These are phyloP conservation scores for Megamerina dolium DNA, from an alignment of 2,888 invertebrate species.

Conservation along the genomic window DNA sequence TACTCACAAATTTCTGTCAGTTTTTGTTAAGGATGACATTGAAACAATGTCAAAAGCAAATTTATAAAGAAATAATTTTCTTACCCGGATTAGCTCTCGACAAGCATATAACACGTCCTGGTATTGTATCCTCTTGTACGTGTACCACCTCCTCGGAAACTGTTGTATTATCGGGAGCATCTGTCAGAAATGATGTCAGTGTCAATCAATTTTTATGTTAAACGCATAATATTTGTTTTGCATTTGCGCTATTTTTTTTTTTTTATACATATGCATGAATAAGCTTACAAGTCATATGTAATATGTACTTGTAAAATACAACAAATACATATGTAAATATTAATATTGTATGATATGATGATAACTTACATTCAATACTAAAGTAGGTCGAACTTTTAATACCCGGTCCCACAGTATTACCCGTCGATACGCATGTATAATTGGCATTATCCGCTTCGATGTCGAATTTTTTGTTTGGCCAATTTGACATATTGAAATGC, in stretches of 20 bases:
- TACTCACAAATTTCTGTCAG: too few species aligned
- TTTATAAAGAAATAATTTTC: conserved; percentile 18
- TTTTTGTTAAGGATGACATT: too few species aligned
- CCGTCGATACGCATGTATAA: conserved; percentile 76
- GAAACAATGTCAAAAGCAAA: too few species aligned
- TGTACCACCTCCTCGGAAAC: conserved; percentile 54
- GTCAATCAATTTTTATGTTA: conserved; percentile 13
- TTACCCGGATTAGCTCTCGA: conserved; percentile 53
- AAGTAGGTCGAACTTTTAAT: conserved; percentile 80
- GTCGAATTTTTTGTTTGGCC: conserved; percentile 73
- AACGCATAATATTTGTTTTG: conserved; percentile 3
- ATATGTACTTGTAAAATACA: neutral
- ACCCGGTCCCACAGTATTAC: conserved; percentile 70
- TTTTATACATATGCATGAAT: conserved; percentile 1
- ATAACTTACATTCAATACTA: conserved; percentile 78
- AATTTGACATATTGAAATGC: conserved; percentile 81
- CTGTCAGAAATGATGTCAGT: conserved; percentile 51
- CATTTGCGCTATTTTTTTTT: conserved; percentile 5
- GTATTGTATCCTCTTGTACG: conserved; percentile 52
- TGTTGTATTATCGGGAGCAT: conserved; percentile 79
- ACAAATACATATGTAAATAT: neutral
- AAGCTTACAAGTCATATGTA: neutral
- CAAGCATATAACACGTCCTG: conserved; percentile 52
- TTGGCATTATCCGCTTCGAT: conserved; percentile 70
- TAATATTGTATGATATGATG: neutral